Base-by-base conservation (phyloP, 2,888 invertebrate genomes). In the Pristionchus exspectatus region DNA sequence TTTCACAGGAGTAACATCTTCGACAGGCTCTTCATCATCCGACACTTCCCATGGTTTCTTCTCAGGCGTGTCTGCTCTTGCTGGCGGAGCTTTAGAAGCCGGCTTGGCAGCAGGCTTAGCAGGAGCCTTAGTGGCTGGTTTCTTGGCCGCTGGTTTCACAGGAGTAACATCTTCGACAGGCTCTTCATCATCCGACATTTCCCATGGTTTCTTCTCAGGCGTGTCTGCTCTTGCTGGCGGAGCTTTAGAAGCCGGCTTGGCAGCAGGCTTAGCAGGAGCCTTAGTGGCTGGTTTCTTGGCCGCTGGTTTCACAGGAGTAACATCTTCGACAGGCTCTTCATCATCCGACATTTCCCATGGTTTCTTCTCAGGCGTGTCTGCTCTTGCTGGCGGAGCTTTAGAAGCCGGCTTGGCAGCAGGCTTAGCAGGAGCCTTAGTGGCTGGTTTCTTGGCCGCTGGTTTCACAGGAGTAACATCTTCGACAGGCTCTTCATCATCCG, bases 131-230 rank as follows among this genome's bases (percentile, higher is more conserved):
- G 72, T 33, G 4, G 16, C 85, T 1, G 85, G 85, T 21, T 24
- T 50, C 72, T 72, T 72, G 24, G 59, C 85, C 14, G 85, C 63
- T 14, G 56, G 56, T 38, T 85, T 85, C 18, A 18, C 38, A 24
- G 63, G 63, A 30, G 63, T 33, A 9, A 63, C 85, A 7, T 85
- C 63, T 44, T 85, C 85, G 1, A 30, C 85, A 16, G 85, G 85
- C 44, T 85, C 85, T 38, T 85, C 85, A 59, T 85, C 63, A 59
- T 85, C 85, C 27, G 85, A 63, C 85, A 63, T 85, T 14, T 63
- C 59, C 81, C 81, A 81, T 21, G 81, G 81, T 24, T 81, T 81
- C 81, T 81, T 81, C 50, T 44, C 50, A 2, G 81, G 81, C 14
- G 81, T 81, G 21, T 12, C 27, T 14, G 50, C 50, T 50, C 44